phyloP scores from a whole-genome alignment of 2,888 invertebrate species.

The Ophion obscuratus region DNA sequence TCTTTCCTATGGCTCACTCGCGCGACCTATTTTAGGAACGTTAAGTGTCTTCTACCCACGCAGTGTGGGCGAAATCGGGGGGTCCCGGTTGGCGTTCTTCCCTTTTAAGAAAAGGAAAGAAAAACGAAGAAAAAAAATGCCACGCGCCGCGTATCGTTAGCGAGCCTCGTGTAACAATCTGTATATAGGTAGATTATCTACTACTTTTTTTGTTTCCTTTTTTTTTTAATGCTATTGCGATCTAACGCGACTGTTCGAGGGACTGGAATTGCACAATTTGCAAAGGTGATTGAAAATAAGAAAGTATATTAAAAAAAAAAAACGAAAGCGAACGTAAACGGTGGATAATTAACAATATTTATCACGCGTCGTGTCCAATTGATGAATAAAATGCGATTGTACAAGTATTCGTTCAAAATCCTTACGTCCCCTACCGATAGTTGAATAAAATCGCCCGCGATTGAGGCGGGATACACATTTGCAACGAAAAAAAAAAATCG shows the following conservation, averaged over 20 bases:
- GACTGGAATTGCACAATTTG: constrained; percentile 47
- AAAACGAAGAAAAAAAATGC: constrained; percentile 24
- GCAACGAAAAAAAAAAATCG: too few species aligned
- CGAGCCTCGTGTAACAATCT: constrained; percentile 64
- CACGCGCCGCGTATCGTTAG: constrained; percentile 48
- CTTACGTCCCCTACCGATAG: not conserved
- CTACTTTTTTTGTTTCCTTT: constrained; percentile 69
- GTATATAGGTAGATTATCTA: constrained; percentile 66
- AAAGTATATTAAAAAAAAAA: constrained; percentile 42
- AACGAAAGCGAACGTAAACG: constrained; percentile 18
- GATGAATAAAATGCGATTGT: constrained; percentile 66
- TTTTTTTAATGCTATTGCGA: constrained; percentile 60
- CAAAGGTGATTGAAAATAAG: constrained; percentile 30
- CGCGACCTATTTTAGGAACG: too few species aligned
- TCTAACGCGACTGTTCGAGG: constrained; percentile 49
- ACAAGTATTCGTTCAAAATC: constrained; percentile 54
- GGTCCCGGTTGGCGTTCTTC: too few species aligned
- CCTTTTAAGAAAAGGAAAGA: constrained; percentile 4
- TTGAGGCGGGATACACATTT: too few species aligned
- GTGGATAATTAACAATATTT: constrained; percentile 67
- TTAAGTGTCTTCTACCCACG: too few species aligned
- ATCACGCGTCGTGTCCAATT: constrained; percentile 60
- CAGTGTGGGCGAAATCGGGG: too few species aligned
- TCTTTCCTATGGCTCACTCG: too few species aligned
- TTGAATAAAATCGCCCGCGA: too few species aligned